Evolutionary conservation across 2,113 vertebrate species (phyloP).

Genomic region (Poeciliopsis turrubarensis): DNA sequence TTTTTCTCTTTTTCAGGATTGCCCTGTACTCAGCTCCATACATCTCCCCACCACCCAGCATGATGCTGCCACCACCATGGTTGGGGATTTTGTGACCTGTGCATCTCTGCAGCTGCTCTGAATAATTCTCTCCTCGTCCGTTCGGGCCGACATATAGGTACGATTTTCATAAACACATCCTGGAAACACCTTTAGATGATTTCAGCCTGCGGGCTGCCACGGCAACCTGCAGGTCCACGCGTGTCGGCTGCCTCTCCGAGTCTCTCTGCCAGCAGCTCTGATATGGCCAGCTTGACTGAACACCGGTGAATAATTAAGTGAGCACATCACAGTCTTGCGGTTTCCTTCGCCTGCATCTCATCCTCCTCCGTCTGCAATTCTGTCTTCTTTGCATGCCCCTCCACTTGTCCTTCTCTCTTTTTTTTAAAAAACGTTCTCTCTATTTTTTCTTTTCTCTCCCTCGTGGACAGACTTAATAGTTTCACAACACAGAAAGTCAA

Average conservation of each 20-base stretch:
- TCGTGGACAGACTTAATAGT: not conserved
- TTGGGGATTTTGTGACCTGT: too few species aligned
- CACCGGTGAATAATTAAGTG: slow-evolving; percentile 68
- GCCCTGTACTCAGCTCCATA: too few species aligned
- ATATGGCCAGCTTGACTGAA: slow-evolving; percentile 58
- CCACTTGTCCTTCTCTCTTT: not conserved
- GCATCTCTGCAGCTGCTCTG: not conserved
- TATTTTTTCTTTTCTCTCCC: not conserved
- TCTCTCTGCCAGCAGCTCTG: slow-evolving; percentile 57
- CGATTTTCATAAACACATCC: not conserved
- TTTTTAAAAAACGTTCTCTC: not conserved
- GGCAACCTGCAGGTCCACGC: slow-evolving; percentile 19
- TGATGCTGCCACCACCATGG: too few species aligned
- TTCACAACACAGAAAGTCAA: not conserved
- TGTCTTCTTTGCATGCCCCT: not conserved
- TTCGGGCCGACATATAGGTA: not conserved
- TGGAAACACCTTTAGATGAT: not conserved
- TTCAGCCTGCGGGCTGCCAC: slow-evolving; percentile 26
- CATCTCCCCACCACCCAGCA: too few species aligned
- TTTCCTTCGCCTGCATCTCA: slow-evolving; percentile 41
- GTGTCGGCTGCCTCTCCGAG: slow-evolving; percentile 14
- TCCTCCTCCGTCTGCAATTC: slow-evolving; percentile 6
- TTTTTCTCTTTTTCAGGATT: too few species aligned
- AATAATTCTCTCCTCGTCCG: not conserved
- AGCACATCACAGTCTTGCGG: slow-evolving; percentile 55